Evolutionary conservation across 1,140 invertebrate genomes (phyloP), one percentile per base, ranked within the genome.

Genomic region (Sarcophaga peregrina): DNA sequence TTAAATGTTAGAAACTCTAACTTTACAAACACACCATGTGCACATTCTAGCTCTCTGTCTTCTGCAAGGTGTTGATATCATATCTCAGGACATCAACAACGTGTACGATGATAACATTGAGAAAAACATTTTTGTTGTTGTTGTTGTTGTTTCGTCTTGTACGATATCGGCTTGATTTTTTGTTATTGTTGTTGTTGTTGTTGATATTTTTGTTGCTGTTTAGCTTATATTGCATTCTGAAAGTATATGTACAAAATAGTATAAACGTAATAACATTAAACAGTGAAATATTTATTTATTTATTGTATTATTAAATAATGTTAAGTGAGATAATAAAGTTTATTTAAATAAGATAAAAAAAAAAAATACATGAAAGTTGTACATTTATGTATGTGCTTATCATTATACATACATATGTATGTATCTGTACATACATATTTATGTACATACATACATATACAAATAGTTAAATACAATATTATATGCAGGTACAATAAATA

Each of bases 1-100:
- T 37, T 37, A 37, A 37, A 37, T 37, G 25, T 37, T 37, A 37
- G 25, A 37, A 37, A 37, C 25, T 37, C 1, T 37, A 4, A 37
- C 25, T 37, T 37, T 37, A 37, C 25, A 37, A 62, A 62, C 62
- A 68, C 62, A 20, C n/a, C 62, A 20, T 68, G 62, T 68, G 62
- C 62, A 37, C 25, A 37, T 37, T 37, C 25, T 37, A 37, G 25
- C 25, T 37, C 25, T 37, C 4, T 37, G 25, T 37, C 25, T 37
- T 37, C 62, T 17, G 62, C 17, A 20, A 9, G n/a, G n/a, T 17
- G 62, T 68, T 68, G 62, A 20, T 68, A 68, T 68, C 62, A 68
- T 68, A 68, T 68, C 25, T 37, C 62, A 68, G 62, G 62, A 68
- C 62, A 68, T 68, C 62, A 17, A 15, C 58, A 62, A 68, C 62